phyloP scores from a whole-genome alignment of 2,888 invertebrate species.

The Watsonalla binaria region DNA sequence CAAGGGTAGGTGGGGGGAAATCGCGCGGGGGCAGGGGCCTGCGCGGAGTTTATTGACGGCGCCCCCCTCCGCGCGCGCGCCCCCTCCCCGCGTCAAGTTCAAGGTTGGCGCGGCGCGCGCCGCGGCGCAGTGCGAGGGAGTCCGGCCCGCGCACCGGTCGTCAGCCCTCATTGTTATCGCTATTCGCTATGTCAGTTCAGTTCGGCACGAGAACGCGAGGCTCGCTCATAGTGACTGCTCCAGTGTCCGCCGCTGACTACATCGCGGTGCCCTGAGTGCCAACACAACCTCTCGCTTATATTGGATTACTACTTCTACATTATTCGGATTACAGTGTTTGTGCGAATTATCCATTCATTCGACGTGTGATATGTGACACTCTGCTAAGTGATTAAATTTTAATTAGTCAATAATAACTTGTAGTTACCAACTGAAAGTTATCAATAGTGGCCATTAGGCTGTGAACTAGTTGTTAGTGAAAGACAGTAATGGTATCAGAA shows the following conservation, averaged over 20 bases:
- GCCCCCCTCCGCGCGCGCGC: conserved; percentile 61
- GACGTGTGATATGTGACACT: conserved; percentile 60
- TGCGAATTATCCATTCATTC: conserved; percentile 35
- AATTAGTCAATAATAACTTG: conserved; percentile 47
- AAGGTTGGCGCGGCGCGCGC: conserved; percentile 81
- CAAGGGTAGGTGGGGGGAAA: conserved; percentile 28
- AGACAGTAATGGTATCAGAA: conserved; percentile 74
- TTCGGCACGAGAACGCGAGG: conserved; percentile 61
- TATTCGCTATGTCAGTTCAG: conserved; percentile 61
- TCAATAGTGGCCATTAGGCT: conserved; percentile 65
- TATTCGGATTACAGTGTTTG: conserved; percentile 72
- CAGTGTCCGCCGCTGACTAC: conserved; percentile 44
- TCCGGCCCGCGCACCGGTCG: conserved; percentile 78
- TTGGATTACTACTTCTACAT: conserved; percentile 52
- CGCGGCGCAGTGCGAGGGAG: conserved; percentile 78
- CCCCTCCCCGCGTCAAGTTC: conserved; percentile 76
- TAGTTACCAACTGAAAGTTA: conserved; percentile 68
- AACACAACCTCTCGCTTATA: conserved; percentile 25
- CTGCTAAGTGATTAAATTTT: conserved; percentile 38
- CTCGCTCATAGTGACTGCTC: conserved; percentile 48
- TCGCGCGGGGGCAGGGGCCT: conserved; percentile 65
- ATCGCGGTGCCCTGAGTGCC: conserved; percentile 38
- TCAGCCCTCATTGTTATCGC: conserved; percentile 70
- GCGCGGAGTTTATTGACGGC: conserved; percentile 76
- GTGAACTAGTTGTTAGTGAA: conserved; percentile 71